Conservation (phyloP, 2,888 invertebrate species). For the Lithophane socia region DNA sequence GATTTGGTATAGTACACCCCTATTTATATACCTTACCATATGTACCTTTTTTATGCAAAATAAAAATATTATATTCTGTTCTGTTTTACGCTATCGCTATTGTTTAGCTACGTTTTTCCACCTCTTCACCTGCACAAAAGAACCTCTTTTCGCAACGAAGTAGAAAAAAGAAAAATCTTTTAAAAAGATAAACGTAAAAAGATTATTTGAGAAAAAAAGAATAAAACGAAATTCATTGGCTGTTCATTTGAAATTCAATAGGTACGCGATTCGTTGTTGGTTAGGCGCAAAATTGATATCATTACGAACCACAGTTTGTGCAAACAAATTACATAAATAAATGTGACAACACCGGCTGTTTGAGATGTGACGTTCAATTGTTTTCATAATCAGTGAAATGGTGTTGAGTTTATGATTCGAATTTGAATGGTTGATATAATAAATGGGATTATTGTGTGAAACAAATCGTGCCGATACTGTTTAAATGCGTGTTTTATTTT, state of each 20-base stretch:
- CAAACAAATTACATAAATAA: constrained; percentile 38
- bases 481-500: neutral
- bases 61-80: neutral
- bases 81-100: neutral
- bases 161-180: constrained; percentile 25
- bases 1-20: too few species aligned
- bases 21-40: neutral
- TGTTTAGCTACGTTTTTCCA: neutral
- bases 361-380: constrained; percentile 20
- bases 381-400: constrained; percentile 24
- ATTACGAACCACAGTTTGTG: constrained; percentile 35
- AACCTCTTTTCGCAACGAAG: constrained; percentile 6
- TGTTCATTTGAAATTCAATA: constrained; percentile 53
- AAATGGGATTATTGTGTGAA: neutral
- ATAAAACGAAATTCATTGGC: constrained; percentile 41
- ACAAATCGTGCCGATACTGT: neutral
- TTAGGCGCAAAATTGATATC: constrained; percentile 44
- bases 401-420: neutral
- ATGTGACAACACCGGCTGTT: constrained; percentile 28
- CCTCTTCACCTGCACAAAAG: constrained; percentile 9
- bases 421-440: neutral
- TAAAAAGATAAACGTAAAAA: constrained; percentile 29
- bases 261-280: constrained; percentile 9
- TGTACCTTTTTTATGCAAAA: neutral
- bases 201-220: constrained; percentile 25